Base-by-base conservation (phyloP, 1,140 invertebrate species). In the Geopemphigus sp. region DNA sequence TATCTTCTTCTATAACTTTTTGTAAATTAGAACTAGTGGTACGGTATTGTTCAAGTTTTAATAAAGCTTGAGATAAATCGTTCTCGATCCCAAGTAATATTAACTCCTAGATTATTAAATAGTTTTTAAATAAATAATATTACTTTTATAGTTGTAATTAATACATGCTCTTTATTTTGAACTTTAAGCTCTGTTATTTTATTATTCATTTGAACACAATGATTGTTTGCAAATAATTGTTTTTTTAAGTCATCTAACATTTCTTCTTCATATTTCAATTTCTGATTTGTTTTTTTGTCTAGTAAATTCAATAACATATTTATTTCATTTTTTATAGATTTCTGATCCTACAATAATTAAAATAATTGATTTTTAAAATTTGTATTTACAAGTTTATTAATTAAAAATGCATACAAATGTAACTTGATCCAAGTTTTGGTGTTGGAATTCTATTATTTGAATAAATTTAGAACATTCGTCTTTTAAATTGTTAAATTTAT, bases 181-280 rank as follows among this genome's bases (percentile, higher is more conserved):
- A 45, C 15, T 63, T 78, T 78, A 24, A 78, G 22, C 61, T 78
- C 57, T n/a, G 32, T 24, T 47, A 78, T 78, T 78, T 47, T 78
- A 22, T 78, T 78, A 78, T 78, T 78, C 24, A 78, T 78, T 15
- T 78, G 54, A 61, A 78, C 22, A 61, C 73, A 78, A 78, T 26
- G 12, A 10, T 78, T 78, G 24, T 78, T 78, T 24, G 56, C 10
- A 47, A 78, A 61, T 47, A 78, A 24, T 47, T 78, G 73, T 61
- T 78, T 78, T 78, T 61, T 78, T 47, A 78, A 61, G 45, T 78
- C 73, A 61, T 78, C 11, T 29, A 78, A 57, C 61, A 61, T 61
- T 15, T 78, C 57, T 45, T 78, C 73, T 78, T 78, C 73, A 12
- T 24, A 45, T 47, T 78, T 78, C 24, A 78, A 50, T 78, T 78